phyloP scores from a whole-genome alignment of 2,888 invertebrate species.

The Allophyes oxyacanthae region DNA sequence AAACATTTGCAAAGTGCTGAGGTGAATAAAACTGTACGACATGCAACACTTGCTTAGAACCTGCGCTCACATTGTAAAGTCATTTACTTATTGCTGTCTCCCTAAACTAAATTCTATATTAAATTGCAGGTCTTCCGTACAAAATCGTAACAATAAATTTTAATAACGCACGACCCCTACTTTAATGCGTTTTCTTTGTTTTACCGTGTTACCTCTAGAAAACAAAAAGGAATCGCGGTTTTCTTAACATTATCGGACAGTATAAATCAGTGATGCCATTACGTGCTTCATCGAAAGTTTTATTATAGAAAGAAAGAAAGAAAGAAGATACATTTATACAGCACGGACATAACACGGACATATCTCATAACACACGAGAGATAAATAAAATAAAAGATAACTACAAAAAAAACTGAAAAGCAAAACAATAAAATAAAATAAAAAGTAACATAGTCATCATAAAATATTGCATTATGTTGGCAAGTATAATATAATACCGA shows the following conservation, averaged over 20 bases:
- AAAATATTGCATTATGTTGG: no score
- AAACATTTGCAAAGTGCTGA: slow-evolving; percentile 1
- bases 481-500: no score
- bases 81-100: slow-evolving; percentile 31
- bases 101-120: slow-evolving; percentile 20
- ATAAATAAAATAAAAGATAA: no score
- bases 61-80: slow-evolving; percentile 34
- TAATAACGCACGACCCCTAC: slow-evolving; percentile 15
- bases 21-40: slow-evolving; percentile 32
- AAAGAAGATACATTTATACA: no score
- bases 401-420: no score
- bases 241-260: slow-evolving; percentile 11
- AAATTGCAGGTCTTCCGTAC: slow-evolving; percentile 13
- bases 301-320: no score
- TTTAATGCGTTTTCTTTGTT: slow-evolving; percentile 24
- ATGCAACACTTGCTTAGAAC: slow-evolving; percentile 22
- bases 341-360: no score
- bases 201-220: background rate
- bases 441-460: no score
- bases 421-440: no score
- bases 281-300: slow-evolving; percentile 25
- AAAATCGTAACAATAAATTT: slow-evolving; percentile 28
- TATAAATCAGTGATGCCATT: slow-evolving; percentile 23
- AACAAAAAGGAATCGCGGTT: background rate
- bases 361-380: no score